Evolutionary conservation across 2,797 vertebrate species (phyloP).

Genomic region (Sciurus carolinensis): DNA sequence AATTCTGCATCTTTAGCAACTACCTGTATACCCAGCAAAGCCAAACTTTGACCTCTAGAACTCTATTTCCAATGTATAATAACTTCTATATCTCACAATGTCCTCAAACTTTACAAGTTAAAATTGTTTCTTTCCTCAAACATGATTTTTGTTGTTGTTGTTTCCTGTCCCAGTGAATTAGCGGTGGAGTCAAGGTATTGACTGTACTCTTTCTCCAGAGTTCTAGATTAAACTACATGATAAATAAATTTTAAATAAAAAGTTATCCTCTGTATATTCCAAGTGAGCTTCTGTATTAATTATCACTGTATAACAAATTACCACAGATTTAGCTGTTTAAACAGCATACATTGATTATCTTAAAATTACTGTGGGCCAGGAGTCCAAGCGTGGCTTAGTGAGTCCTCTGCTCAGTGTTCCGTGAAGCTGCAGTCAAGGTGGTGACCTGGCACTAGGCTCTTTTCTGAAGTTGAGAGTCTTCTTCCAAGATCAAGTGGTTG

Average conservation of each 20-base stretch:
- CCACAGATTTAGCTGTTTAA: slow-evolving; percentile 11
- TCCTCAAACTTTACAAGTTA: neutral
- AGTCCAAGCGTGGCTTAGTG: neutral
- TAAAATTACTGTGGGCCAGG: neutral
- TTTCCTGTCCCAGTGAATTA: slow-evolving; percentile 30
- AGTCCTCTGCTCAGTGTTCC: neutral
- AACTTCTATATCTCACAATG: slow-evolving; percentile 22
- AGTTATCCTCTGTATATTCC: neutral
- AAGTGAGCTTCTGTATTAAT: slow-evolving; percentile 54
- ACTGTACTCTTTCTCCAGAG: neutral
- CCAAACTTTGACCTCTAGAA: slow-evolving; percentile 15
- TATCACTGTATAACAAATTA: slow-evolving; percentile 40
- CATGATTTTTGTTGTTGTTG: neutral
- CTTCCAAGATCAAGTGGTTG: neutral
- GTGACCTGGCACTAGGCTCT: neutral
- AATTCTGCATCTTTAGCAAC: neutral
- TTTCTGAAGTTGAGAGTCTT: neutral
- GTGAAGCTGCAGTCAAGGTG: neutral
- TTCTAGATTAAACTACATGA: slow-evolving; percentile 8
- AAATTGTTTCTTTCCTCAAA: slow-evolving; percentile 32
- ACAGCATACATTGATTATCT: slow-evolving; percentile 57
- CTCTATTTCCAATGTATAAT: slow-evolving; percentile 55
- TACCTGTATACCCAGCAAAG: neutral
- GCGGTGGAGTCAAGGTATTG: neutral
- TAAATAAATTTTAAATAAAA: slow-evolving; percentile 56